phyloP scores from a whole-genome alignment of 2,113 vertebrate species.

The Neopipo cinnamomea region DNA sequence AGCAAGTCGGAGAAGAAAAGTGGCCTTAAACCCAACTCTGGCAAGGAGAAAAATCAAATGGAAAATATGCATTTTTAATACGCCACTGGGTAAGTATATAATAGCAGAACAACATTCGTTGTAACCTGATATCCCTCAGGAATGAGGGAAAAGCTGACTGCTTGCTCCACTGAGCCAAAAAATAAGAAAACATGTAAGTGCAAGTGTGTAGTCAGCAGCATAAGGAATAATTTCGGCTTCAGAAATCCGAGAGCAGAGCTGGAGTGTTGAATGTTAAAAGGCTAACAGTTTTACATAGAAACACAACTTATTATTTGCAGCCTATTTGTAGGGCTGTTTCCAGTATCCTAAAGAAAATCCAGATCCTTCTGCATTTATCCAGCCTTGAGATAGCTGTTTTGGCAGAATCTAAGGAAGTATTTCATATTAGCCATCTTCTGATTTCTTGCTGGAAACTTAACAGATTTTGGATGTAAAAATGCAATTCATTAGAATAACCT shows the following conservation, averaged over 20 bases:
- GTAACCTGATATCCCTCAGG: conserved; percentile 66
- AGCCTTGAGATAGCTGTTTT: neutral
- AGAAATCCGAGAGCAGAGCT: neutral
- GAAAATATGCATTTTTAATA: conserved; percentile 57
- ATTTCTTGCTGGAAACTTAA: neutral
- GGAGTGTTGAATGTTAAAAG: neutral
- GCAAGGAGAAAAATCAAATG: conserved; percentile 39
- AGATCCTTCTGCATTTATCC: neutral
- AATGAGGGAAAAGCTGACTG: conserved; percentile 62
- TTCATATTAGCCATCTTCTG: neutral
- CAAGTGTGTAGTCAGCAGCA: conserved; percentile 24
- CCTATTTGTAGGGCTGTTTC: neutral
- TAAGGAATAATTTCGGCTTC: neutral
- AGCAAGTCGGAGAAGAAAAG: conserved; percentile 32
- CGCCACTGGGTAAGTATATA: neutral
- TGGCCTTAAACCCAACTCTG: neutral
- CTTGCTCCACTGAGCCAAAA: conserved; percentile 55
- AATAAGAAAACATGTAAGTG: conserved; percentile 51
- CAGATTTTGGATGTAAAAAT: neutral
- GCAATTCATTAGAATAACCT: neutral
- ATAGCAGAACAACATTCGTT: neutral
- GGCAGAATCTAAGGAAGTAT: neutral
- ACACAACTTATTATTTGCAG: neutral
- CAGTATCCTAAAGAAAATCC: neutral
- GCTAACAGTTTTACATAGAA: neutral